These are phyloP conservation scores for Nycticebus coucang DNA, from an alignment of 2,113 vertebrate genomes.

Conservation along the genomic window DNA sequence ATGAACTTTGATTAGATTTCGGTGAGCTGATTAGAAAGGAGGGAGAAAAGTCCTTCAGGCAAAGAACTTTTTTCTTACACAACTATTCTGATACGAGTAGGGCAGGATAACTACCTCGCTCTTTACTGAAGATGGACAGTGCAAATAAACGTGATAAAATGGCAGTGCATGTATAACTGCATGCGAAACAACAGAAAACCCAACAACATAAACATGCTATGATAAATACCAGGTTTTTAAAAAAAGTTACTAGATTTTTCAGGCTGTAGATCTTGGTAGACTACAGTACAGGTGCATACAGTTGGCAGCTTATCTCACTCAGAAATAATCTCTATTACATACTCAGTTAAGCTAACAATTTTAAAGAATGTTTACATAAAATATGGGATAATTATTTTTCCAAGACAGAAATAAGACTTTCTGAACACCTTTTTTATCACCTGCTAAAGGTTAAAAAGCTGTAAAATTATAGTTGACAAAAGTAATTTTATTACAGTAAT, in stretches of 20 bases:
- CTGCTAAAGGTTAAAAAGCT: background rate
- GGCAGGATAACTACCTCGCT: background rate
- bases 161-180: background rate
- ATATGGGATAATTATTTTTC: accelerated
- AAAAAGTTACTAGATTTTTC: background rate
- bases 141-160: background rate
- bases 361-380: background rate
- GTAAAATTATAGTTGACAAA: slow-evolving; percentile 1
- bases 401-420: accelerated
- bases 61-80: background rate
- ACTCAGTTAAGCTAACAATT: slow-evolving; percentile 38
- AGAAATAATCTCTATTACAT: background rate
- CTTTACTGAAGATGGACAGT: background rate
- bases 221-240: background rate
- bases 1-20: background rate
- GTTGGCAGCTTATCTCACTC: background rate
- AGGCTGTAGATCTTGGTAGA: background rate
- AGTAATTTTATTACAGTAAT: slow-evolving; percentile 26
- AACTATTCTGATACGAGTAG: slow-evolving; percentile 16
- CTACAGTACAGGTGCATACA: background rate
- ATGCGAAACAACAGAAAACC: slow-evolving; percentile 28
- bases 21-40: background rate
- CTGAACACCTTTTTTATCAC: background rate
- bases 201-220: background rate
- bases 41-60: background rate